phyloP scores from a whole-genome alignment of 2,888 invertebrate genomes.

The Chymomyza fuscimana region DNA sequence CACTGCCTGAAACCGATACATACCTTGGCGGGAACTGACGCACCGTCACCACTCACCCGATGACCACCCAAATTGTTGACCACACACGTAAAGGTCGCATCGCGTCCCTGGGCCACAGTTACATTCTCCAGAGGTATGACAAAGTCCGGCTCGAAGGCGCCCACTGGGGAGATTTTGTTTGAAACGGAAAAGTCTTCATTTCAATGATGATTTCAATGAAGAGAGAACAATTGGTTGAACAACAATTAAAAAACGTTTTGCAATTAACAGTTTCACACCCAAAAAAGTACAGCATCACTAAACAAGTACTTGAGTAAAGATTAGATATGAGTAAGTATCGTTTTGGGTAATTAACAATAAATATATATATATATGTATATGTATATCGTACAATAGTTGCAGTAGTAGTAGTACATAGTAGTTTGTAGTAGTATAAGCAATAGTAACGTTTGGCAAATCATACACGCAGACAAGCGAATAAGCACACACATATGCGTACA shows the following conservation, averaged over 20 bases:
- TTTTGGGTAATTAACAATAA: background rate
- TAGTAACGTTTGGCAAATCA: conserved; percentile 42
- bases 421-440: background rate
- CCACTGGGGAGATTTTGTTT: conserved; percentile 80
- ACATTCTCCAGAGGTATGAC: conserved; percentile 87
- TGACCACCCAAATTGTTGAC: conserved; percentile 88
- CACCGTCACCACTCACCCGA: conserved; percentile 93
- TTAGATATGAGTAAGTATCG: background rate
- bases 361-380: background rate
- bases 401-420: background rate
- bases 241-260: conserved; percentile 54
- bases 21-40: conserved; percentile 90
- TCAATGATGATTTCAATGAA: conserved; percentile 63
- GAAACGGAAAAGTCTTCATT: conserved; percentile 78
- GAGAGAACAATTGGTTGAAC: conserved; percentile 61
- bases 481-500: background rate
- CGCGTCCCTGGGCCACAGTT: conserved; percentile 88
- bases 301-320: background rate
- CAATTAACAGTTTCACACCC: conserved; percentile 10
- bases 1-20: conserved; percentile 83
- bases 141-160: conserved; percentile 88
- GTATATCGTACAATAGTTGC: background rate
- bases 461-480: conserved; percentile 30
- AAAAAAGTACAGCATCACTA: conserved; percentile 4
- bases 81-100: conserved; percentile 89